Evolutionary conservation across 2,888 invertebrate genomes (phyloP).

Genomic region (Metalampra italica): DNA sequence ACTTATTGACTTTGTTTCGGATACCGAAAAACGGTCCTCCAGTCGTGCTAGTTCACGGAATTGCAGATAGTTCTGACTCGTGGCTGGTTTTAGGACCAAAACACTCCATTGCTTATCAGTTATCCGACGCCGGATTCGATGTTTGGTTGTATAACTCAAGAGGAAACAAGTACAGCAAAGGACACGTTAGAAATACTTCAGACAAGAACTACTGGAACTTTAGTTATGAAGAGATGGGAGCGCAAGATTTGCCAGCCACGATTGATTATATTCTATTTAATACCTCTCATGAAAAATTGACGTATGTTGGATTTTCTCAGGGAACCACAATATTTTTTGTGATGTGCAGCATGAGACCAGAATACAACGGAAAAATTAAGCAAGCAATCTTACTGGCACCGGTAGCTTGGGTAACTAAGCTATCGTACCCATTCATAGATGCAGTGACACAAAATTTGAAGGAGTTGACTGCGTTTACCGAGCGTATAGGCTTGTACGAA

Average conservation of each 20-base stretch:
- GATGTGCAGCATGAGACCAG: slow-evolving; percentile 53
- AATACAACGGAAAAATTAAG: slow-evolving; percentile 56
- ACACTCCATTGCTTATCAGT: slow-evolving; percentile 48
- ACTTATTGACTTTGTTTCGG: slow-evolving; percentile 46
- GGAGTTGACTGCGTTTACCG: slow-evolving; percentile 28
- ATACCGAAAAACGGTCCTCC: slow-evolving; percentile 53
- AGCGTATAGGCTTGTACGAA: slow-evolving; percentile 44
- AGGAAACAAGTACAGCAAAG: slow-evolving; percentile 63
- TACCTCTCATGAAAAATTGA: slow-evolving; percentile 38
- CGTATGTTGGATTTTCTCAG: slow-evolving; percentile 66
- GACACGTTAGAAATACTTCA: slow-evolving; percentile 36
- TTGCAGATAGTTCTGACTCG: slow-evolving; percentile 62
- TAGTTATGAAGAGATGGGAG: slow-evolving; percentile 64
- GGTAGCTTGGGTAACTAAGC: slow-evolving; percentile 48
- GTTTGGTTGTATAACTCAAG: slow-evolving; percentile 63
- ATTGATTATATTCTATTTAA: slow-evolving; percentile 50
- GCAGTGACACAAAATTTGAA: slow-evolving; percentile 37
- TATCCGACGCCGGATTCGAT: slow-evolving; percentile 54
- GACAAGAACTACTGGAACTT: slow-evolving; percentile 56
- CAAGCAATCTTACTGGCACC: slow-evolving; percentile 60
- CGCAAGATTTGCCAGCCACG: slow-evolving; percentile 54
- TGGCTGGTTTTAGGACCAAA: slow-evolving; percentile 59
- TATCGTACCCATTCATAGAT: slow-evolving; percentile 45
- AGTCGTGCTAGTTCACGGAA: slow-evolving; percentile 57
- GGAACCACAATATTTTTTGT: slow-evolving; percentile 61